Conservation (phyloP, 2,888 invertebrate genomes). For the Onchidella celtica region DNA sequence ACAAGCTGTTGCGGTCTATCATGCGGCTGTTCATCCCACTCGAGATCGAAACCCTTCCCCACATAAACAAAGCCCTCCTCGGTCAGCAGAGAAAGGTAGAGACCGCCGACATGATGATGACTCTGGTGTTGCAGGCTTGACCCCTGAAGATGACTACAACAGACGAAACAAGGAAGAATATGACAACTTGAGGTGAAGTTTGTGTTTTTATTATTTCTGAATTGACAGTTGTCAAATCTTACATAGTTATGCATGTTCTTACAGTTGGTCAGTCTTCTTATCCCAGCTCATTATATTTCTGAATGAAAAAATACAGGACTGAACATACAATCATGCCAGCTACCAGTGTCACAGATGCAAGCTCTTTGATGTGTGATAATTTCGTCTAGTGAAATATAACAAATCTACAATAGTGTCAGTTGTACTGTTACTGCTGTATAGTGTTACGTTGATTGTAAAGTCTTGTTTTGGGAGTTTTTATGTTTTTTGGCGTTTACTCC, state of each 20-base stretch:
- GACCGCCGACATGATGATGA: conserved; percentile 58
- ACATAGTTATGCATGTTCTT: neutral
- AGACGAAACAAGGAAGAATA: conserved; percentile 24
- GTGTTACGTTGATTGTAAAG: no score
- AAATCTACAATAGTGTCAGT: neutral
- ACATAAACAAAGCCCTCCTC: neutral
- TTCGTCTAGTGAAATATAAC: conserved; percentile 7
- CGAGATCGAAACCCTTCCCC: conserved; percentile 3
- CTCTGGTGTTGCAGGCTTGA: conserved; percentile 70
- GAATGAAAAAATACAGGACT: no score
- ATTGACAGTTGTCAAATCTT: neutral
- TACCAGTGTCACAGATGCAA: no score
- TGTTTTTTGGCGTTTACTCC: neutral
- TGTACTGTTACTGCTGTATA: neutral
- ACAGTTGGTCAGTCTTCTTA: neutral
- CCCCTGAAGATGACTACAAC: conserved; percentile 66
- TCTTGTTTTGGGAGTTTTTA: neutral
- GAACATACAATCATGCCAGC: no score
- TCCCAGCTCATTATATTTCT: neutral
- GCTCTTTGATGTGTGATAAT: no score
- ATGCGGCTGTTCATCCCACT: neutral
- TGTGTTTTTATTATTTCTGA: neutral
- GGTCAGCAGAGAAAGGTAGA: conserved; percentile 25
- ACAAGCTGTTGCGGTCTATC: neutral
- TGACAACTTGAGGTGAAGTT: neutral